Base-by-base conservation (phyloP, 2,888 invertebrate genomes). In the Eupithecia inturbata region DNA sequence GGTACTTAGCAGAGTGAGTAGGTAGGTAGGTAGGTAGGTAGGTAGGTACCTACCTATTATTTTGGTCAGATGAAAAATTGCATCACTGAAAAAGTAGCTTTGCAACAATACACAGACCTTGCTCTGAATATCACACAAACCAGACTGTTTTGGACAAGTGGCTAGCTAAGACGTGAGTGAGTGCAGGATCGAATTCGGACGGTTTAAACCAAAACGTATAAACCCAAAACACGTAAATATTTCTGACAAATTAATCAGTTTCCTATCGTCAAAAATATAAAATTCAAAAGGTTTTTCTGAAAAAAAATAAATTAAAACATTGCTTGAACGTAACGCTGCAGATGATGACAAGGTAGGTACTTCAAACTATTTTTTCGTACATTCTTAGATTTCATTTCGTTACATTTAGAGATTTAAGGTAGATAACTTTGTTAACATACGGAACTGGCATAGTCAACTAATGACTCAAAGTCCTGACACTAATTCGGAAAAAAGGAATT, bases 101-200 rank as follows among this genome's bases (percentile, higher is more conserved):
- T 57, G 22, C 62, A 31, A 31, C 19, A 31, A 4, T 16, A 31
- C 60, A 60, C 19, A 16, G 62, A 62, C 62, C 62, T 62, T 62
- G 62, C 28, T 28, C 62, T 31, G 31, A 62, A 62, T 62, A 31
- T 62, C 31, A 62, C 28, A 31, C 3, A 19, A 31, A 31, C 62
- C 31, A 62, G 62, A 62, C 31, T 31, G 62, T 62, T 31, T 62
- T 31, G 62, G 19, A 62, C 62, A 62, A 62, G 62, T 62, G 19
- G 31, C 7, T 31, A 9, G 62, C 16, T 62, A 31, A 12, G 62
- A 62, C 62, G 62, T 31, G 6, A 57, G 57, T 26, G 57, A 53
- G 22, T 31, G 31, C 31, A 19, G 62, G 31, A 19, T 62, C 31
- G 19, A 62, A 31, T 62, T 19, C 57, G 7, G 60, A n/a, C 19